Evolutionary conservation across 2,888 invertebrate species (phyloP).

Genomic region (Pterobdella sp.): DNA sequence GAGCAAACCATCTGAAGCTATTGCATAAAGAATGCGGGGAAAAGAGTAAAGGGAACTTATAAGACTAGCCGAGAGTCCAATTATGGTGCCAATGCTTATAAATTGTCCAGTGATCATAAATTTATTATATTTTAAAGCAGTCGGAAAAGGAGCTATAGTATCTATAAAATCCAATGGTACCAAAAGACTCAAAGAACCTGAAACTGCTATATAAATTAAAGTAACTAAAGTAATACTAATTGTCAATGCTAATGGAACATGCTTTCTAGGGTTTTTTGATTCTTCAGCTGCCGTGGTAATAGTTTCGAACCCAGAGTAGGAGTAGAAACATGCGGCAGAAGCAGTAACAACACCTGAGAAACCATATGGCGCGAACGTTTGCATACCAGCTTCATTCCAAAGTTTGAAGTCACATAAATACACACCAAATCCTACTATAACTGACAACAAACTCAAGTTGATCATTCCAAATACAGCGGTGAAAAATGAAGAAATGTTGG

Average conservation of each 20-base stretch:
- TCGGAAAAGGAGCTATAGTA: constrained; percentile 44
- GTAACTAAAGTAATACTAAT: constrained; percentile 43
- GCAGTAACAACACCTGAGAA: constrained; percentile 48
- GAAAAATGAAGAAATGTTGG: constrained; percentile 47
- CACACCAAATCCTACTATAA: constrained; percentile 61
- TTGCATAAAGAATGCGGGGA: constrained; percentile 77
- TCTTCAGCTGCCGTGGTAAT: constrained; percentile 52
- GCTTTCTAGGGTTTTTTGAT: constrained; percentile 46
- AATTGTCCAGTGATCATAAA: constrained; percentile 43
- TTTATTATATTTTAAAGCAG: constrained; percentile 42
- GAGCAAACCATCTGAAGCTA: constrained; percentile 78
- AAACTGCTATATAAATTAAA: constrained; percentile 44
- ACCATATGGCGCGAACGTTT: constrained; percentile 45
- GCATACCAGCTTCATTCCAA: constrained; percentile 59
- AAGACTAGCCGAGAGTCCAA: constrained; percentile 44
- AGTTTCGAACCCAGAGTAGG: constrained; percentile 51
- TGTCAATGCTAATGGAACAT: constrained; percentile 49
- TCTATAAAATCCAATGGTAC: constrained; percentile 44
- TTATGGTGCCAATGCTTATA: constrained; percentile 44
- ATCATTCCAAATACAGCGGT: constrained; percentile 48
- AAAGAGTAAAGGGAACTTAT: constrained; percentile 75
- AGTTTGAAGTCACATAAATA: constrained; percentile 71
- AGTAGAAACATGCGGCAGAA: constrained; percentile 51
- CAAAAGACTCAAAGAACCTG: constrained; percentile 45
- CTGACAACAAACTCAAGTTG: constrained; percentile 47